Evolutionary conservation across 2,888 invertebrate genomes (phyloP), one percentile per base, ranked within the genome.

Genomic region (Griposia aprilina): DNA sequence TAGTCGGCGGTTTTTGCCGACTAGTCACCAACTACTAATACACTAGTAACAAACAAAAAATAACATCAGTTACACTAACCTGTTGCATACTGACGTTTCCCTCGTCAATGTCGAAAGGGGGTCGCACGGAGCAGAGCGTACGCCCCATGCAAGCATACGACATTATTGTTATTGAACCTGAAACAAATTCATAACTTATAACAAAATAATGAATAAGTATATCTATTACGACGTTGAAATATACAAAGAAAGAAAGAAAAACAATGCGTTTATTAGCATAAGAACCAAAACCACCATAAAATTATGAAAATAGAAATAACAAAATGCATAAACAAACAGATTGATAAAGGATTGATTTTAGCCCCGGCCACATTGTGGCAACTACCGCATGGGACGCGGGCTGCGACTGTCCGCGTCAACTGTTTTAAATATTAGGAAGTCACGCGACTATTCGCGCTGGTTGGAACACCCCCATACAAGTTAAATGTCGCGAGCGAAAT

Each of bases 121-220:
- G 98, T 60, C 97, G 97, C 67, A 97, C 97, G 1, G 98, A 97
- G 92, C 98, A 98, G 62, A 98, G 94, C 26, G 97, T 97, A 17
- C 97, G 95, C 0, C 98, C 98, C 98, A 98, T 98, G 91, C 97
- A 97, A 0, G 97, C 97, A 90, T 98, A 98, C 20, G 97, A 97
- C 90, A 97, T 93, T 80, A 97, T 96, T 83, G 98, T 98, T 79
- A 98, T 97, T 67, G 97, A 96, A 77, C 98, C 98, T 98, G 0
- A 62, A 84, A 75, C 15, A 80, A 87, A 67, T 8, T 0, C 0
- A 57, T 0, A 30, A 8, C 4, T 63, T 73, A 50, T 15, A 62
- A 20, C 6, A 41, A 36, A 41, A 13, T 2, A 71, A 36, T n/a
- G 4, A 36, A 30, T n/a, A 30, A n/a, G n/a, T n/a, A n/a, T n/a